Percentiles rank a stretch among this genome's conserved stretches.
Evolutionary conservation across 2,888 invertebrate species (phyloP).

Genomic region (Hirtodrosophila confusa): DNA sequence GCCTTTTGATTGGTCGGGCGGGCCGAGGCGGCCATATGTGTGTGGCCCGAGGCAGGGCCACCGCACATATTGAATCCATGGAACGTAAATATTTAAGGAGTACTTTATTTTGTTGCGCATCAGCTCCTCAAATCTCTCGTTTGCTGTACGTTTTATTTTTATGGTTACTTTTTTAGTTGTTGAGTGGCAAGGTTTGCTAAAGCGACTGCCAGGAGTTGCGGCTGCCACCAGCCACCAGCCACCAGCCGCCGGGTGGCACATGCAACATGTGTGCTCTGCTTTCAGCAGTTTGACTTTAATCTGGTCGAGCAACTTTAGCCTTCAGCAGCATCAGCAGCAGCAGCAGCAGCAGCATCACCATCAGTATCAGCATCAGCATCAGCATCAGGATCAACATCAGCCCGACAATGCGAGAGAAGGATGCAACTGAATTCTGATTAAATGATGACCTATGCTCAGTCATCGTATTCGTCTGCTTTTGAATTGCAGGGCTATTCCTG

Average conservation of each 20-base stretch:
- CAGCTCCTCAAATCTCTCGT: slow-evolving; percentile 59
- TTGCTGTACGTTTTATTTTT: slow-evolving; percentile 46
- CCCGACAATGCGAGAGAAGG: neutral
- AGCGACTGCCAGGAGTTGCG: slow-evolving; percentile 10
- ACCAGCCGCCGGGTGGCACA: slow-evolving; percentile 12
- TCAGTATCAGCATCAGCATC: neutral
- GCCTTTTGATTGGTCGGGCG: slow-evolving; percentile 41
- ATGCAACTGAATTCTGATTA: slow-evolving; percentile 38
- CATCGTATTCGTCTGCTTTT: slow-evolving; percentile 22
- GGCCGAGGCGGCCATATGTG: slow-evolving; percentile 19
- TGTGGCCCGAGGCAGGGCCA: slow-evolving; percentile 11
- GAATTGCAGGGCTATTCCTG: slow-evolving; percentile 17
- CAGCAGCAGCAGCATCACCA: slow-evolving; percentile 17
- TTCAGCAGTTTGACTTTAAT: slow-evolving; percentile 38
- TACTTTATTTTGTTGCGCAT: slow-evolving; percentile 68
- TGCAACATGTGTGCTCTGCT: slow-evolving; percentile 66
- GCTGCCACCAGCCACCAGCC: slow-evolving; percentile 1
- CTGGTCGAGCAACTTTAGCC: slow-evolving; percentile 16
- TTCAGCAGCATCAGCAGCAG: too few species aligned
- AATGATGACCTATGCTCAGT: slow-evolving; percentile 47
- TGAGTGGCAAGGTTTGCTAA: slow-evolving; percentile 60
- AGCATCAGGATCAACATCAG: too few species aligned
- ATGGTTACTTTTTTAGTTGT: slow-evolving; percentile 38
- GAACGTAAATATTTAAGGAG: slow-evolving; percentile 73
- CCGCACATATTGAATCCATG: slow-evolving; percentile 68